Evolutionary conservation across 2,797 vertebrate species (phyloP).

Genomic region (Esox lucius): DNA sequence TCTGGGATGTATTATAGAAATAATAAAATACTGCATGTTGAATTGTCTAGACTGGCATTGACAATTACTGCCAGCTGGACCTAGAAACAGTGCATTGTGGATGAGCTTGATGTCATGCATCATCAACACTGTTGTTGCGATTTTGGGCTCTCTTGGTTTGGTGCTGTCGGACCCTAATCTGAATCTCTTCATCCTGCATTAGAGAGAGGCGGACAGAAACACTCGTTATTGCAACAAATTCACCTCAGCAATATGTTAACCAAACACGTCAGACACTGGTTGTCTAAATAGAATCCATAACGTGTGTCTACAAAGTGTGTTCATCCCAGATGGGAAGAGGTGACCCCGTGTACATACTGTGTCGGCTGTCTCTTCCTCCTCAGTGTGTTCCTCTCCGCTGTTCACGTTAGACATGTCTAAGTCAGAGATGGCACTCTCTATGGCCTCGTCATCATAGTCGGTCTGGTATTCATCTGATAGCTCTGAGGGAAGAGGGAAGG

Average conservation of each 20-base stretch:
- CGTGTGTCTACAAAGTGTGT: not conserved
- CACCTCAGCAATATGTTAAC: too few relatives aligned
- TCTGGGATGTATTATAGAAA: not conserved
- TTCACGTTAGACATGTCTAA: constrained; percentile 62
- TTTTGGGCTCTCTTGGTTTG: not conserved
- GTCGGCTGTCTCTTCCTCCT: constrained; percentile 75
- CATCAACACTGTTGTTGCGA: not conserved
- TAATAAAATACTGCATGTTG: constrained; percentile 2
- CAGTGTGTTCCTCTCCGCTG: constrained; percentile 55
- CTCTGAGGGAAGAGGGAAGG: constrained; percentile 62
- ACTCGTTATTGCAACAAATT: too few relatives aligned
- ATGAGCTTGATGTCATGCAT: constrained; percentile 20
- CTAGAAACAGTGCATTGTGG: not conserved
- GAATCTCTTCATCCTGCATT: constrained; percentile 68
- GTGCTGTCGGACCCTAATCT: not conserved
- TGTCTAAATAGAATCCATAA: not conserved
- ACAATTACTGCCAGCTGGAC: not conserved
- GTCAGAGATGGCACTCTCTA: constrained; percentile 73
- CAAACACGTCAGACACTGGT: not conserved
- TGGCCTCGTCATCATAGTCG: constrained; percentile 85
- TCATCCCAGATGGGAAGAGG: not conserved
- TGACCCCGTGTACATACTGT: constrained; percentile 66
- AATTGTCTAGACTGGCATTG: not conserved
- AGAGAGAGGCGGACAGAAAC: not conserved
- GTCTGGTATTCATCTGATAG: constrained; percentile 88